Percentiles rank a stretch among this genome's conserved stretches.
phyloP scores from a whole-genome alignment of 2,797 vertebrate genomes.

The Melanogrammus aeglefinus region DNA sequence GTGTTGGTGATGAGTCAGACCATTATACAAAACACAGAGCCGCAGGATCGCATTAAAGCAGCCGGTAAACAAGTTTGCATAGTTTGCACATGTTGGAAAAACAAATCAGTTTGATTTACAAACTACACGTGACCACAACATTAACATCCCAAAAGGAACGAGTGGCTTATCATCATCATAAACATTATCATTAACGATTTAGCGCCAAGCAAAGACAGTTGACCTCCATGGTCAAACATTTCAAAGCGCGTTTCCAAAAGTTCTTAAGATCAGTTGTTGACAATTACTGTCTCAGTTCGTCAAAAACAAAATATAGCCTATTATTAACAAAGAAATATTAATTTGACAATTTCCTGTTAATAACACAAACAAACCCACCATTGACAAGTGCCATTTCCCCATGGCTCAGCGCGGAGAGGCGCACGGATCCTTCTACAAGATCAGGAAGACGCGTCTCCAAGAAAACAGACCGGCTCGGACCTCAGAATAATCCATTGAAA shows the following conservation, averaged over 20 bases:
- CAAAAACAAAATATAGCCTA: neutral
- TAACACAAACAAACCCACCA: constrained; percentile 53
- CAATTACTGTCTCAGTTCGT: neutral
- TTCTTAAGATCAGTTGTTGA: too few relatives aligned
- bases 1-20: neutral
- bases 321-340: neutral
- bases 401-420: constrained; percentile 32
- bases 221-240: neutral
- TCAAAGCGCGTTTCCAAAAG: neutral
- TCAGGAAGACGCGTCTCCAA: neutral
- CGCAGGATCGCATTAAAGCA: neutral
- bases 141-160: neutral
- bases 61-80: neutral
- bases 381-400: constrained; percentile 67
- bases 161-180: neutral
- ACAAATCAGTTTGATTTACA: neutral
- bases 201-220: neutral
- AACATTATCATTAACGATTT: too few relatives aligned
- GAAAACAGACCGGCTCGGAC: neutral
- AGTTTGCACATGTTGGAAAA: neutral
- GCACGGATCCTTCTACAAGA: neutral
- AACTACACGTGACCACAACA: neutral
- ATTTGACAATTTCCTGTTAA: neutral
- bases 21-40: neutral
- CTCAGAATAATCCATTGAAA: neutral